Conservation (phyloP, 2,113 vertebrate genomes). For the Platanista minor region DNA sequence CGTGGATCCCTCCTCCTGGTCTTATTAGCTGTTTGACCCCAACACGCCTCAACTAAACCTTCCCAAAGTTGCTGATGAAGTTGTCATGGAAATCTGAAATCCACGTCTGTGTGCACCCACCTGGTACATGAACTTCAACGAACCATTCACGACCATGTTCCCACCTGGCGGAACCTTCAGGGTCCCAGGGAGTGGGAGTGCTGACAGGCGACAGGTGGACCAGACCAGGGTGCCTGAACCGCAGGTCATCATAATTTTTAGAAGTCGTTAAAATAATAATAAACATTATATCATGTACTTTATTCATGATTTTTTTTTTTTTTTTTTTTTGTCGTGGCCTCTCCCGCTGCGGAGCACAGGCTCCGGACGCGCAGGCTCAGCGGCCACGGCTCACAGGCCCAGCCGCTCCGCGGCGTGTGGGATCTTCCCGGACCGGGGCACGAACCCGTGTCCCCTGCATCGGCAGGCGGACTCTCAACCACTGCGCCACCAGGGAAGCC, state of each 20-base stretch:
- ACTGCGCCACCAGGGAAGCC: too few species aligned
- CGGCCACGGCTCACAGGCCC: too few species aligned
- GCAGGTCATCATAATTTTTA: rapidly evolving
- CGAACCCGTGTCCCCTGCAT: too few species aligned
- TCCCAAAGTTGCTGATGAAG: rapidly evolving
- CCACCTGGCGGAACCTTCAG: not conserved
- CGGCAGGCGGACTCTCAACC: too few species aligned
- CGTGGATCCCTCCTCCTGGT: rapidly evolving
- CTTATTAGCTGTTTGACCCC: too few species aligned
- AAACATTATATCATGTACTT: rapidly evolving
- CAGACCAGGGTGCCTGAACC: rapidly evolving
- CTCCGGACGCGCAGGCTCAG: too few species aligned
- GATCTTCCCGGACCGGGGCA: too few species aligned
- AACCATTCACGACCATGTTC: rapidly evolving
- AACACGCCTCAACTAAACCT: rapidly evolving
- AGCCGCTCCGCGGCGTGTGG: too few species aligned
- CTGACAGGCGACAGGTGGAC: rapidly evolving
- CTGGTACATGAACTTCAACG: rapidly evolving
- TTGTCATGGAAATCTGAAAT: not conserved
- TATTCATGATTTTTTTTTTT: too few species aligned
- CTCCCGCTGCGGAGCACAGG: too few species aligned
- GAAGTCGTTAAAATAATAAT: not conserved
- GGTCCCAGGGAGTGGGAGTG: not conserved
- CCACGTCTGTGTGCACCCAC: rapidly evolving
- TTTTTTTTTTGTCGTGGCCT: too few species aligned